A percentile compares a stretch with the other conserved stretches of the same genome.
phyloP scores from a whole-genome alignment of 2,797 vertebrate genomes.

The Anolis apletophallus region DNA sequence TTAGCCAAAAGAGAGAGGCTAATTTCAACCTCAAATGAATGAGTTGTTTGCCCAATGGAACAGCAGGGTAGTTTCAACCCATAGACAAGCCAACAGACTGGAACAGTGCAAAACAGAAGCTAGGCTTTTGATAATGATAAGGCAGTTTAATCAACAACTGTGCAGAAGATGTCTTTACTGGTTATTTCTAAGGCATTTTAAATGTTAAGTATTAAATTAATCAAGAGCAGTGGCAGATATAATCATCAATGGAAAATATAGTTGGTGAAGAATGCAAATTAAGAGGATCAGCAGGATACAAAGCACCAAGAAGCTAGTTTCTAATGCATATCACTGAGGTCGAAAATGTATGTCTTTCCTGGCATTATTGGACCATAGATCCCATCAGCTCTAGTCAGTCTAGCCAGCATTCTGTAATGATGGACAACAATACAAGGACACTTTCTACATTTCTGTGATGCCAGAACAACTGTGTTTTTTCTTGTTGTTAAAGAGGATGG shows the following conservation, averaged over 20 bases:
- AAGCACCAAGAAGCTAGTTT: no score
- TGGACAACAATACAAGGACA: neutral
- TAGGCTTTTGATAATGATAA: neutral
- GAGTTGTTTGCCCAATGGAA: conserved; percentile 18
- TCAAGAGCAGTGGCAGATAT: neutral
- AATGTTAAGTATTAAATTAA: conserved; percentile 4
- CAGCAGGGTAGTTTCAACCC: conserved; percentile 4
- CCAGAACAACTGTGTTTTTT: neutral
- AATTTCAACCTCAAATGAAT: conserved; percentile 23
- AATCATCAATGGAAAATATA: neutral
- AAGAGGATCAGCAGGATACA: neutral
- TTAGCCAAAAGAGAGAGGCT: conserved; percentile 9
- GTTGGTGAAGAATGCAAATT: neutral
- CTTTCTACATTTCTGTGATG: neutral
- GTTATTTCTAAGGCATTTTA: neutral
- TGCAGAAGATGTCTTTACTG: neutral
- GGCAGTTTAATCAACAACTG: neutral
- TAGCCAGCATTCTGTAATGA: neutral
- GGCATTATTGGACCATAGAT: neutral
- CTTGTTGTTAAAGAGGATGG: neutral
- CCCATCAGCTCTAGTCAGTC: neutral
- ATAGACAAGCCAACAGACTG: conserved; percentile 26
- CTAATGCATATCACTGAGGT: neutral
- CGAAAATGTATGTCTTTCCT: neutral
- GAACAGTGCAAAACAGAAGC: conserved; percentile 16